phyloP scores from a whole-genome alignment of 2,888 invertebrate genomes.

The Anticlea derivata region DNA sequence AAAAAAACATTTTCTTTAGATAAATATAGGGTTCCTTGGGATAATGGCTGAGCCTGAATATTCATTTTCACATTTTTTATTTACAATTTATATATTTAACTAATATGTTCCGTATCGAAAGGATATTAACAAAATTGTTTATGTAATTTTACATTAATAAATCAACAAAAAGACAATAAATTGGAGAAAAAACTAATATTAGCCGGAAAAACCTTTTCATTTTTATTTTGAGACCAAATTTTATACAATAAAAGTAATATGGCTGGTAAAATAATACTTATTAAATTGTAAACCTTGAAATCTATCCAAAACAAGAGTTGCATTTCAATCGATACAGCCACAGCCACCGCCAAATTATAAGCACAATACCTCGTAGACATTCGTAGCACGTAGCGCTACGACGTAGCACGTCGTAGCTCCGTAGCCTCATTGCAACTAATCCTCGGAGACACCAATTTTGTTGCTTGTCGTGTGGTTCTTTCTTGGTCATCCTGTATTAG shows the following conservation, averaged over 20 bases:
- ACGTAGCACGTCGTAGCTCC: slow-evolving; percentile 12
- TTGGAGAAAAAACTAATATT: no score
- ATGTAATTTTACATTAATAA: no score
- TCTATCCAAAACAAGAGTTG: background rate
- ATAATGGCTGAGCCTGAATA: background rate
- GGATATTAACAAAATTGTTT: no score
- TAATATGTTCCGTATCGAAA: no score
- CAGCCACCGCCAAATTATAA: background rate
- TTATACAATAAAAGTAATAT: no score
- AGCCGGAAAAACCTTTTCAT: no score
- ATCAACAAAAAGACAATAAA: no score
- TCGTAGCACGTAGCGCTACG: slow-evolving; percentile 27
- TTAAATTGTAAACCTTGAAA: background rate
- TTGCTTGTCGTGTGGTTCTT: no score
- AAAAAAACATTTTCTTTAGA: slow-evolving; percentile 1
- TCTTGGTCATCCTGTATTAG: no score
- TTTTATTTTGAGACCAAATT: no score
- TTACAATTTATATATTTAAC: background rate
- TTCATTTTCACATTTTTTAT: background rate
- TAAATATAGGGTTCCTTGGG: background rate
- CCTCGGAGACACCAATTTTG: background rate
- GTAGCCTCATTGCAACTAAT: slow-evolving; percentile 1
- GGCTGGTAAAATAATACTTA: no score
- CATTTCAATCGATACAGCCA: background rate
- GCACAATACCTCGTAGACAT: slow-evolving; percentile 13